Base-by-base conservation (phyloP, 2,888 invertebrate genomes). In the Drosophila conformis region DNA sequence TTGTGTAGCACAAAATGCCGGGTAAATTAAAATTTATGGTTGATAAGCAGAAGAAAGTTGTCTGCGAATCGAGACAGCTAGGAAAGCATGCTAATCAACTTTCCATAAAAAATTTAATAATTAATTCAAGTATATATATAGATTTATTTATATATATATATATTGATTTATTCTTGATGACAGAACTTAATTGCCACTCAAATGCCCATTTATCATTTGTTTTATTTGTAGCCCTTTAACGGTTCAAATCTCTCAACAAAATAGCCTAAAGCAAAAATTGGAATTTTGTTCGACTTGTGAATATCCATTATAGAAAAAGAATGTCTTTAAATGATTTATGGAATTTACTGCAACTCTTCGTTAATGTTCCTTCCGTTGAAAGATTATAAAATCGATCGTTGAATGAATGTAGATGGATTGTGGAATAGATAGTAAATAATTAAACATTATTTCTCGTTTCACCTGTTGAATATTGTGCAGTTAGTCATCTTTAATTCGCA, bases 21-120 rank as follows among this genome's bases (percentile, higher is more conserved):
- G 21, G 31, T 62, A 27, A 64, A 42, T n/a, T 40, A 13, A 15
- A 57, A 63, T 74, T 73, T 54, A 60, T 68, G 35, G 54, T 27
- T 40, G 33, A 40, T 63, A 60, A 52, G 31, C 69, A 35, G 49
- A 65, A 58, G 76, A 77, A 77, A 77, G 77, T 66, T 65, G 53
- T 8, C 48, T 27, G 51, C 5, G 42, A 31, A 52, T 48, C 40
- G 15, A 49, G 15, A 4, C 11, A 36, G n/a, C 35, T 58, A 53
- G 52, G 27, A 25, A 35, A 48, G 51, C 40, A 42, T 56, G 15
- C n/a, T 21, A 1, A 13, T 18, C n/a, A 38, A 57, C 64, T 72
- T 72, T 76, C 73, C 48, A 57, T 56, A 53, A 3, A 11, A 33
- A 33, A 33, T 0, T 0, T 11, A 33, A 33, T 33, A 10, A 33